A percentile compares a stretch with the other conserved stretches of the same genome.
phyloP scores from a whole-genome alignment of 2,888 invertebrate species.

The Leptarthrus brevirostris region DNA sequence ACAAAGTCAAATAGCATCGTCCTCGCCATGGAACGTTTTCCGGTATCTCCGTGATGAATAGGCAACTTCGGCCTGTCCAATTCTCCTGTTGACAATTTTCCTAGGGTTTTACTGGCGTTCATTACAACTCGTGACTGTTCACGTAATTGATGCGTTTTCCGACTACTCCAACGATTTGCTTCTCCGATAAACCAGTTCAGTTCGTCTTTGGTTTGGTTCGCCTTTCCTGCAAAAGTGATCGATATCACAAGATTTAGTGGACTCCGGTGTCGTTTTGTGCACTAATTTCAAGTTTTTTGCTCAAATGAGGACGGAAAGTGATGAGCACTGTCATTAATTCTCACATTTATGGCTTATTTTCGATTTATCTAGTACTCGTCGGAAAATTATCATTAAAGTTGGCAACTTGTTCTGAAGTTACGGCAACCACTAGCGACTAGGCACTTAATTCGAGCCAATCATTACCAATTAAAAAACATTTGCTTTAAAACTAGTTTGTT shows the following conservation, averaged over 20 bases:
- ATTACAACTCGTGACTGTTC: constrained; percentile 17
- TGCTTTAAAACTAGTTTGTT: no score
- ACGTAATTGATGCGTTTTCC: constrained; percentile 34
- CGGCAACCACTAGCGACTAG: neutral
- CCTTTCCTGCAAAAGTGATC: neutral
- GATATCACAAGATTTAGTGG: constrained; percentile 37
- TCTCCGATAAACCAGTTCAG: neutral
- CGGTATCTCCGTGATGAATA: constrained; percentile 37
- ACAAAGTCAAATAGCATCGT: neutral
- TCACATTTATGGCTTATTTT: constrained; percentile 44
- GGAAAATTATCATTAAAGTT: constrained; percentile 13
- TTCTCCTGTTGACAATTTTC: constrained; percentile 28
- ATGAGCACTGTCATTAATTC: constrained; percentile 33
- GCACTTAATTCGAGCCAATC: neutral
- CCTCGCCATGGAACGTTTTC: constrained; percentile 5
- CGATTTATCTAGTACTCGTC: constrained; percentile 32
- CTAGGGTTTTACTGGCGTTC: neutral
- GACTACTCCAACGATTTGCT: constrained; percentile 17
- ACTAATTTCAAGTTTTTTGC: constrained; percentile 40
- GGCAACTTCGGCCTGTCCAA: constrained; percentile 9
- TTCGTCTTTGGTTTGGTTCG: neutral
- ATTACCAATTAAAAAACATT: no score
- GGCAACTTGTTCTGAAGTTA: neutral
- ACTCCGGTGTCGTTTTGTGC: constrained; percentile 13
- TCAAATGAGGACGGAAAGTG: constrained; percentile 35